These are phyloP conservation scores for Tetramorium simillimum DNA, from an alignment of 1,140 invertebrate genomes.

Conservation along the genomic window DNA sequence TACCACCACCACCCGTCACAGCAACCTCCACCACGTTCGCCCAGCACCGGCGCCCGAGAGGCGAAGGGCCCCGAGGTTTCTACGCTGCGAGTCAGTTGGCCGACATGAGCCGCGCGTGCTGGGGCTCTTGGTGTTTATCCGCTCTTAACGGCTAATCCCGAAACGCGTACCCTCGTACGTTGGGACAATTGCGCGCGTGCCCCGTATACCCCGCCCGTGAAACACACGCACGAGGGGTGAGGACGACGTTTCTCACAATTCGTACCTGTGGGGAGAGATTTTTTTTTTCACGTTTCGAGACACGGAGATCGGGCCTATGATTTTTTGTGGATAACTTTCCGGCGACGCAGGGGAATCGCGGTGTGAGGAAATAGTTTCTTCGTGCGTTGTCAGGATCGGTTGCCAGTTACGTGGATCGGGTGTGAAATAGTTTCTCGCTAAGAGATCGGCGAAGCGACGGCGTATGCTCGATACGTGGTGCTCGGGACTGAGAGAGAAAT, in stretches of 20 bases:
- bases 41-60: conserved; percentile 75
- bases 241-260: conserved; percentile 9
- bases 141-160: conserved; percentile 52
- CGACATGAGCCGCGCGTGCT: conserved; percentile 77
- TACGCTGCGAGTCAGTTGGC: conserved; percentile 76
- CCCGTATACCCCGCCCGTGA: conserved; percentile 31
- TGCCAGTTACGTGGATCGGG: neutral
- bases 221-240: conserved; percentile 27
- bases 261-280: conserved; percentile 6
- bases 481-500: conserved; percentile 2
- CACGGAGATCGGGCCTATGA: neutral
- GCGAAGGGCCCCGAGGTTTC: conserved; percentile 73
- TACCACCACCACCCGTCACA: conserved; percentile 51
- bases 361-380: neutral
- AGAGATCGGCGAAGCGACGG: neutral
- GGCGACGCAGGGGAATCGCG: neutral
- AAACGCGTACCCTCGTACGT: conserved; percentile 42
- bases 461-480: neutral
- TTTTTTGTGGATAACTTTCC: conserved; percentile 4
- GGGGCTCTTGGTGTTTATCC: conserved; percentile 62
- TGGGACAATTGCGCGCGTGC: conserved; percentile 39
- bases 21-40: conserved; percentile 55
- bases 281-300: neutral
- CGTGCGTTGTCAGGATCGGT: neutral
- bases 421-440: neutral